Percentiles rank a stretch among this genome's conserved stretches.
These are phyloP conservation scores for Stenopsyche tienmushanensis DNA, from an alignment of 1,140 invertebrate species.

Conservation along the genomic window DNA sequence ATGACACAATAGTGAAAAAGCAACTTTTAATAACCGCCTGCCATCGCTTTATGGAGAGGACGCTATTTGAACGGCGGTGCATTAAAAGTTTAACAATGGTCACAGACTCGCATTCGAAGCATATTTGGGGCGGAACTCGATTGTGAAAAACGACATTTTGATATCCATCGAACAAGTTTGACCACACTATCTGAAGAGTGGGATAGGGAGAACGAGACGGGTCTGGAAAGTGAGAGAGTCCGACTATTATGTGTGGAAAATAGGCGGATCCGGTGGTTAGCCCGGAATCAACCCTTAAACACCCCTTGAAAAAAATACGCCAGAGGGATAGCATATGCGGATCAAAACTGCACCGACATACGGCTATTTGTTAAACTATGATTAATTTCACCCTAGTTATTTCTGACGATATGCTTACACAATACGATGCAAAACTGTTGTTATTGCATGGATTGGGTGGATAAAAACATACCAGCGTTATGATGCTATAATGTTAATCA, in stretches of 20 bases:
- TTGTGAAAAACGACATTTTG: constrained; percentile 36
- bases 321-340: constrained; percentile 28
- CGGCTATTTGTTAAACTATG: constrained; percentile 29
- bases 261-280: constrained; percentile 35
- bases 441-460: no score
- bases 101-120: neutral
- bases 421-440: no score
- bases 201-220: constrained; percentile 10
- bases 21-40: no score
- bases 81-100: constrained; percentile 11
- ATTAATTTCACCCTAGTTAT: constrained; percentile 27
- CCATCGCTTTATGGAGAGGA: neutral
- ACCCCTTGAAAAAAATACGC: neutral
- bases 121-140: neutral
- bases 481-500: no score
- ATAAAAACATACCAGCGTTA: no score
- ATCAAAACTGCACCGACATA: constrained; percentile 30
- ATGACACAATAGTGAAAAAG: no score
- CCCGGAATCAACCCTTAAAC: constrained; percentile 20
- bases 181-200: constrained; percentile 32
- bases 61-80: neutral
- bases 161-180: constrained; percentile 36
- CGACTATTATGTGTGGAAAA: constrained; percentile 21
- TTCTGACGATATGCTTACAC: no score
- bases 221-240: neutral